Conservation (phyloP, 2,113 vertebrate genomes). For the Megalops atlanticus region DNA sequence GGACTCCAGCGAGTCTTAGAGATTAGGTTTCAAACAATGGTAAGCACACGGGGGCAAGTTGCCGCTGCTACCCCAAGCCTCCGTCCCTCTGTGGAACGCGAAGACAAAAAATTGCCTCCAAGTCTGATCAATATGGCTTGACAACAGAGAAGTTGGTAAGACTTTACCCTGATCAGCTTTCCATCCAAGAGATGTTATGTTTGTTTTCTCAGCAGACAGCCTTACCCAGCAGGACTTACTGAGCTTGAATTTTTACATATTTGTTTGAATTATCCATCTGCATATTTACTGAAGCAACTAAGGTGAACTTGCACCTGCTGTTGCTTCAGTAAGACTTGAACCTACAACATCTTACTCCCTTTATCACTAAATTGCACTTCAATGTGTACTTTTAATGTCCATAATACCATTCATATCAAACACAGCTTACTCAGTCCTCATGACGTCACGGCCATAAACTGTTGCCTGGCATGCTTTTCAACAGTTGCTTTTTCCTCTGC, state of each 20-base stretch:
- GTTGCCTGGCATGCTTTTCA: neutral
- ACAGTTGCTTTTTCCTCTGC: neutral
- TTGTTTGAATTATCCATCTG: too few relatives aligned
- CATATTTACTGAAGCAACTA: too few relatives aligned
- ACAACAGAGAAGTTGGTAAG: slow-evolving; percentile 32
- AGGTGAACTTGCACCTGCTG: too few relatives aligned
- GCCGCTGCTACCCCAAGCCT: neutral
- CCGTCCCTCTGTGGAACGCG: slow-evolving; percentile 19
- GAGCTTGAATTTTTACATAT: neutral
- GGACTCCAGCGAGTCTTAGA: slow-evolving; percentile 49
- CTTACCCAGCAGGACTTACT: neutral
- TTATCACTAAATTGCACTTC: neutral
- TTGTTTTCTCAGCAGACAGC: neutral
- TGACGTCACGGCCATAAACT: neutral
- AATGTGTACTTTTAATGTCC: neutral
- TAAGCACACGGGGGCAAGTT: neutral
- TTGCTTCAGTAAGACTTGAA: neutral
- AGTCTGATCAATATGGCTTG: slow-evolving; percentile 57
- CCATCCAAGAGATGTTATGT: too few relatives aligned
- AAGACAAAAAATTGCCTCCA: slow-evolving; percentile 38
- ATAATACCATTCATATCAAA: neutral
- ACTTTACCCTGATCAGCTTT: neutral
- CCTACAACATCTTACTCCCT: neutral
- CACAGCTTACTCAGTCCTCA: neutral
- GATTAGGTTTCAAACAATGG: slow-evolving; percentile 16